Evolutionary conservation across 2,113 vertebrate species (phyloP).

Genomic region (Eulemur rufifrons): DNA sequence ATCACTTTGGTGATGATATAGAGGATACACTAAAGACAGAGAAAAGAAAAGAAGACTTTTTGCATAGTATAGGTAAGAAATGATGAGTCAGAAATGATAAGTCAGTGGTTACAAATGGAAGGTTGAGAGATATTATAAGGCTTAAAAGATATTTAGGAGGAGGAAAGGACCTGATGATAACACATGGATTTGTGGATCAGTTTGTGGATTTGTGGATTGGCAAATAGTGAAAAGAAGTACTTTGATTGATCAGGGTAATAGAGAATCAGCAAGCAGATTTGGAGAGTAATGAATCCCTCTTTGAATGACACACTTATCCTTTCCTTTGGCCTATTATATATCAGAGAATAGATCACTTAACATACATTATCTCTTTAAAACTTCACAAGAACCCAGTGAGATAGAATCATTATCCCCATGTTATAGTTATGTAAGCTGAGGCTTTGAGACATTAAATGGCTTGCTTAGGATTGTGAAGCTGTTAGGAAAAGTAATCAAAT

Average conservation of each 20-base stretch:
- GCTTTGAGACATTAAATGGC: not conserved
- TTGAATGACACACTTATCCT: not conserved
- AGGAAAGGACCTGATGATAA: not conserved
- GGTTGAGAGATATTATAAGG: not conserved
- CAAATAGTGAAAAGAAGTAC: not conserved
- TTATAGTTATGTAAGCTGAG: not conserved
- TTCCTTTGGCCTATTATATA: not conserved
- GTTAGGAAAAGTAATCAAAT: not conserved
- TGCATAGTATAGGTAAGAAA: not conserved
- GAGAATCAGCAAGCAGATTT: not conserved
- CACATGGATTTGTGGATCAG: not conserved
- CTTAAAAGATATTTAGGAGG: not conserved
- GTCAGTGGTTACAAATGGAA: not conserved
- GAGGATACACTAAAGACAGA: not conserved
- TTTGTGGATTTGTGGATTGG: not conserved
- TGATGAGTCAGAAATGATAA: not conserved
- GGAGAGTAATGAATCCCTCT: not conserved
- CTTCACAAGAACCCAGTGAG: not conserved
- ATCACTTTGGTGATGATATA: not conserved
- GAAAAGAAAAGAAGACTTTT: not conserved
- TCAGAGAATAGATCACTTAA: not conserved
- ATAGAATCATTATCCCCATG: not conserved
- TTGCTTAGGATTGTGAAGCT: not conserved
- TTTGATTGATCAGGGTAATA: not conserved
- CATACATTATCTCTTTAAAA: not conserved